Evolutionary conservation across 2,888 invertebrate genomes (phyloP).

Genomic region (Microplitis deprimator): DNA sequence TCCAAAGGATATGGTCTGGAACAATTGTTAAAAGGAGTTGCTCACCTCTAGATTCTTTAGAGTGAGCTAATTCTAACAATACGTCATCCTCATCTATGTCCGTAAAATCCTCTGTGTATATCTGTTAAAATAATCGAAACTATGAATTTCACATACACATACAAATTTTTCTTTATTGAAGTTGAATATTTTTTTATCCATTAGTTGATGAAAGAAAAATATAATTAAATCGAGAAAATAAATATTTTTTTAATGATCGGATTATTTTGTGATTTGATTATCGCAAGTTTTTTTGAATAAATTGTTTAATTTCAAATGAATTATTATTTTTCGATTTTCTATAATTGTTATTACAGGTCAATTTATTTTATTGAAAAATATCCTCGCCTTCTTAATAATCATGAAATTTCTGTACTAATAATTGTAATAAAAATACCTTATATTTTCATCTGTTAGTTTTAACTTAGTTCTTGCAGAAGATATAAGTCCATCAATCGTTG

Average conservation of each 20-base stretch:
- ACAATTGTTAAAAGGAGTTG: conserved; percentile 7
- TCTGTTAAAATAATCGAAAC: conserved; percentile 5
- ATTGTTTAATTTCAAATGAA: not conserved
- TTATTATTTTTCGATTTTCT: not conserved
- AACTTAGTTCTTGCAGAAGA: not conserved
- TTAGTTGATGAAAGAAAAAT: not conserved
- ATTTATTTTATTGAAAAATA: too few species aligned
- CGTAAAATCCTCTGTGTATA: conserved; percentile 13
- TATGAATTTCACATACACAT: not conserved
- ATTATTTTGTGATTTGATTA: not conserved
- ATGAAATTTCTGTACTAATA: not conserved
- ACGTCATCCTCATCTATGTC: not conserved
- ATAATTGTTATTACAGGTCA: too few species aligned
- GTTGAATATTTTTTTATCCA: conserved; percentile 3
- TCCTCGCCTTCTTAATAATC: too few species aligned
- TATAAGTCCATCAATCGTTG: not conserved
- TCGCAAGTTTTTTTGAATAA: conserved; percentile 1
- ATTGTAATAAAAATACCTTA: conserved; percentile 10
- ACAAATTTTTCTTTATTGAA: conserved; percentile 12
- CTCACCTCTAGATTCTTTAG: not conserved
- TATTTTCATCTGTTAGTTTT: not conserved
- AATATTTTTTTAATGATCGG: too few species aligned
- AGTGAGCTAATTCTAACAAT: not conserved
- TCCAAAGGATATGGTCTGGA: conserved; percentile 5
- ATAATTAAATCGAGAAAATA: too few species aligned